Evolutionary conservation across 2,797 vertebrate species (phyloP), one percentile per base, ranked within the genome.

Genomic region (Garrulus glandarius): DNA sequence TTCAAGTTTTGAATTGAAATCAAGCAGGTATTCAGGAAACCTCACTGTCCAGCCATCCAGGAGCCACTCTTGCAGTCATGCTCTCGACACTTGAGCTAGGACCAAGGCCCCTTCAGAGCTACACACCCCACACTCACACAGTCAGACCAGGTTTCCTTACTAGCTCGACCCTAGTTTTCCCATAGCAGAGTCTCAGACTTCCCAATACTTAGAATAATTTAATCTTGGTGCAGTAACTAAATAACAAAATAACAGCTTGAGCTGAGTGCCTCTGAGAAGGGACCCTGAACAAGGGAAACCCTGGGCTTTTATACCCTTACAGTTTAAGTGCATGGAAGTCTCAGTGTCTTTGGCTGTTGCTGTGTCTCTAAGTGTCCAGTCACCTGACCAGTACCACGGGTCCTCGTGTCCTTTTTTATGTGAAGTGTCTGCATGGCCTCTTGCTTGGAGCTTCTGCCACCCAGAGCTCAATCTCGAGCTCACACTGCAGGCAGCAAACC

Each of bases 321-420:
- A 18, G 13, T 72, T 52, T 24, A 26, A 22, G 20, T 1, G 0
- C 11, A 4, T 36, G 7, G 9, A 67, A 27, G 10, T 60, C 18
- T 61, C 27, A 29, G 27, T 22, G 15, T 41, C 12, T 34, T 41
- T 26, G 26, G 27, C 13, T 23, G 5, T 41, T 68, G 23, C 55
- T 56, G 20, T 61, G 21, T 63, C 20, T 59, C 34, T 29, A 13
- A 5, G 1, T 61, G 36, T 37, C 16, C 2, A 1, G 27, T 56
- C 41, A 49, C 7, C 32, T 43, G 30, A 13, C 36, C 15, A 3
- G 9, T 60, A 27, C 26, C 32, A 41, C 13, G 34, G 29, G 23
- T 50, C 37, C 6, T 5, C 0, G 0, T 26, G 32, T 24, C 2
- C 1, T 21, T 52, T 63, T 27, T 50, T 43, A 21, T 56, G 63